Evolutionary conservation across 2,888 invertebrate species (phyloP).

Genomic region (Pseudoips prasinana): DNA sequence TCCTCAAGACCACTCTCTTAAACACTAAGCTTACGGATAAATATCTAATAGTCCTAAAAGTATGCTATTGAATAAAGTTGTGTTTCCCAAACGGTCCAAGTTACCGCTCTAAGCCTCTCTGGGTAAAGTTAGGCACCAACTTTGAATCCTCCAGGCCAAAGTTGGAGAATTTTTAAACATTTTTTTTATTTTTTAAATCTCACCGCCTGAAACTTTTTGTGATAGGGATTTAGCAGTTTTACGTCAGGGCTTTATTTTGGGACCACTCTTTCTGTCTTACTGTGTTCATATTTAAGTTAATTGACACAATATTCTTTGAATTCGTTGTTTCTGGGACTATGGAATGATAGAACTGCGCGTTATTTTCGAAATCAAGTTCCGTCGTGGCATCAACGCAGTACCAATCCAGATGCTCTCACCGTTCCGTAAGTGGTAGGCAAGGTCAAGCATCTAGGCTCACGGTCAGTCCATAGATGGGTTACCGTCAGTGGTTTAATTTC

Average conservation of each 20-base stretch:
- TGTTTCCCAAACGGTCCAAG: conserved; percentile 46
- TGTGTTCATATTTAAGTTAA: no score
- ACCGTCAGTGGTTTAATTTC: no score
- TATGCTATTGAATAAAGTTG: conserved; percentile 56
- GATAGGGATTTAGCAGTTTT: conserved; percentile 38
- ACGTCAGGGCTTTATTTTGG: conserved; percentile 16
- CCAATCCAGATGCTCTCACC: no score
- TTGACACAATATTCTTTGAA: no score
- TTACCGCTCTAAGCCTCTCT: conserved; percentile 54
- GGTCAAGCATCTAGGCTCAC: no score
- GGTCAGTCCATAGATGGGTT: no score
- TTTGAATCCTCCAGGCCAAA: conserved; percentile 48
- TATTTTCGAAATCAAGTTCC: no score
- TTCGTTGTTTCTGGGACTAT: no score
- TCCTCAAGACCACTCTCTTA: no score
- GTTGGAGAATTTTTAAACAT: conserved; percentile 56
- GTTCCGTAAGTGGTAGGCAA: no score
- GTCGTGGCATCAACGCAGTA: no score
- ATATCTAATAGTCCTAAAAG: conserved; percentile 44
- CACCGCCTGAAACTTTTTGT: conserved; percentile 36
- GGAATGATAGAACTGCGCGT: no score
- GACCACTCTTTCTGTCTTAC: background rate
- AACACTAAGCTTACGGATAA: background rate
- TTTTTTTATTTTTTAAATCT: conserved; percentile 66
- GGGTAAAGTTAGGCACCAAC: conserved; percentile 48